Evolutionary conservation across 2,888 invertebrate species (phyloP), one percentile per base, ranked within the genome.

Genomic region (Caenorhabditis sp.): DNA sequence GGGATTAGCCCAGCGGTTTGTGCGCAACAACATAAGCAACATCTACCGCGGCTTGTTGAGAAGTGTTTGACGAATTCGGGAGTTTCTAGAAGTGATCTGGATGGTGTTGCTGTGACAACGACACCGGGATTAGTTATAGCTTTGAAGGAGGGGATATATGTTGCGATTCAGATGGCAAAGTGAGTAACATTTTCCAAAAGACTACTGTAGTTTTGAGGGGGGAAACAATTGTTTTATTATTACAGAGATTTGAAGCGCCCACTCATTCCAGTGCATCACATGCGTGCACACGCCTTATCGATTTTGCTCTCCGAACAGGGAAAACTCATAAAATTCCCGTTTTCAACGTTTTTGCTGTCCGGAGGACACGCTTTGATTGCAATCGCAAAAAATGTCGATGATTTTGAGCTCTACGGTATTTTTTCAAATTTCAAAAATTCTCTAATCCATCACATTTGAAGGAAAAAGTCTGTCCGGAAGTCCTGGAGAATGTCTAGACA

Each of bases 271-370:
- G 92, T 99, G 69, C 97, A 99, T 90, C 99, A 99, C 85, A 99
- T 99, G 99, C 93, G 97, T 90, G 97, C 99, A 1, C 99, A 99
- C 90, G 95, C 97, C 4, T 90, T 99, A 67, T 93, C 93, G 60
- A 89, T 91, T 77, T 92, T 92, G 60, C 89, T 99, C 21, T 85
- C 91, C 84, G 89, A 92, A 58, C 43, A 51, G 19, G 59, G 43
- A 12, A 58, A 64, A 6, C 51, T 74, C 5, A 57, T 86, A 27
- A 49, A 68, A 23, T 86, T 80, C 58, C 86, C 86, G 14, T 86
- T 85, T 64, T 58, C 83, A 31, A 63, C 81, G 4, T 68, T 87
- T 36, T 72, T 86, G 5, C 71, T 87, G 8, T 86, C 85, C 19
- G 86, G 86, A 2, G 86, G 83, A 8, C 86, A 86, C 64, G 81